A percentile compares a stretch with the other conserved stretches of the same genome.
These are phyloP conservation scores for Leucania comma DNA, from an alignment of 2,888 invertebrate species.

Conservation along the genomic window DNA sequence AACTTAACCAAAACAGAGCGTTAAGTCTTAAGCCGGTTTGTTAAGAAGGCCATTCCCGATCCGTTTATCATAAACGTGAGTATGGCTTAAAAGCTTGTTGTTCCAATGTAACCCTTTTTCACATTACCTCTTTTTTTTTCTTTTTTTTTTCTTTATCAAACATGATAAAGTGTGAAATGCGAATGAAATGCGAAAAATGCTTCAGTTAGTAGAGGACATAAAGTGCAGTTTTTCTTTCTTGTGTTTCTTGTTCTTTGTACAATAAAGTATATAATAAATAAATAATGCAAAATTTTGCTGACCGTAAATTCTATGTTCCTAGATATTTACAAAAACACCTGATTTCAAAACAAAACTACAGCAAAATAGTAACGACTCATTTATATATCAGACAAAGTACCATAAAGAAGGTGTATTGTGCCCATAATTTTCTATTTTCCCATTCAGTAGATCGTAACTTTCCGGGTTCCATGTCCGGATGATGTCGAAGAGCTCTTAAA, in stretches of 20 bases:
- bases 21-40: slow-evolving; percentile 18
- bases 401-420: slow-evolving; percentile 19
- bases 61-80: too few relatives aligned
- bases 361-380: slow-evolving; percentile 11
- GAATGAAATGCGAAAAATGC: too few relatives aligned
- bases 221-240: too few relatives aligned
- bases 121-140: too few relatives aligned
- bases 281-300: too few relatives aligned
- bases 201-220: too few relatives aligned
- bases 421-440: slow-evolving; percentile 34
- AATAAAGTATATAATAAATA: too few relatives aligned
- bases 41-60: background rate
- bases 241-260: too few relatives aligned
- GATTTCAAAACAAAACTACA: background rate
- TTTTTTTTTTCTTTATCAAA: too few relatives aligned
- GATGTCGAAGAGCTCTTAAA: slow-evolving; percentile 10
- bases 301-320: background rate
- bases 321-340: background rate
- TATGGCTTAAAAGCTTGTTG: too few relatives aligned
- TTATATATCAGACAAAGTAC: slow-evolving; percentile 5
- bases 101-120: too few relatives aligned
- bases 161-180: too few relatives aligned
- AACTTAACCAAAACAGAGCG: slow-evolving; percentile 15
- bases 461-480: slow-evolving; percentile 37
- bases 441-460: slow-evolving; percentile 27